Percentiles rank a stretch among this genome's conserved stretches.
Evolutionary conservation across 2,888 invertebrate genomes (phyloP).

Genomic region (Caenorhabditis macrosperma): DNA sequence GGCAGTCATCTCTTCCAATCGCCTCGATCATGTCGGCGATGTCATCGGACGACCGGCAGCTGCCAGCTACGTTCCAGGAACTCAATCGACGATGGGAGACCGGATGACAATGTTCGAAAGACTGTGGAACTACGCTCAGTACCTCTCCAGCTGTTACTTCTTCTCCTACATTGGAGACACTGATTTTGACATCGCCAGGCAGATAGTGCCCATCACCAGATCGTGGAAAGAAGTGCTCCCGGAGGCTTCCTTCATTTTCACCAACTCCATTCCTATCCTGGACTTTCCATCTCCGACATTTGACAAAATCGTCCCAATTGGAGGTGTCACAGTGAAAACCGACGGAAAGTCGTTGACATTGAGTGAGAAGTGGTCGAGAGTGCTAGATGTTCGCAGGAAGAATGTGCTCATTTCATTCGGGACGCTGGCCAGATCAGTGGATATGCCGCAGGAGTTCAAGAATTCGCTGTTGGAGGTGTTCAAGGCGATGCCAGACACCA

Average conservation of each 20-base stretch:
- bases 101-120: slow-evolving; percentile 23
- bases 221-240: slow-evolving; percentile 30
- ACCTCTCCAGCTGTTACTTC: not conserved
- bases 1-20: slow-evolving; percentile 16
- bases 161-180: slow-evolving; percentile 14
- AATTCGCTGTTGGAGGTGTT: no score
- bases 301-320: slow-evolving; percentile 41
- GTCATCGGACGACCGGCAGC: slow-evolving; percentile 32
- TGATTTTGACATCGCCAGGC: not conserved
- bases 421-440: slow-evolving; percentile 21
- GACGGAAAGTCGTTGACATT: slow-evolving; percentile 6
- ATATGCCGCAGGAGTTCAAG: slow-evolving; percentile 27
- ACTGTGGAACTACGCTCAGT: slow-evolving; percentile 18
- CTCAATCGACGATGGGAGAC: slow-evolving; percentile 5
- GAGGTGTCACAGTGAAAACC: slow-evolving; percentile 33
- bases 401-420: slow-evolving; percentile 44
- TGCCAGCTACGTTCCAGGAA: slow-evolving; percentile 26
- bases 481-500: no score
- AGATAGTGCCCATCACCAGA: not conserved
- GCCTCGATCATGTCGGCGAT: slow-evolving; percentile 35
- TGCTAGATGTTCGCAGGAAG: slow-evolving; percentile 10
- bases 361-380: slow-evolving; percentile 23
- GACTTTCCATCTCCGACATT: slow-evolving; percentile 41
- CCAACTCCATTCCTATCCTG: slow-evolving; percentile 18
- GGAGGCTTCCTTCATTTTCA: slow-evolving; percentile 26